These are phyloP conservation scores for Meriones psammophilus DNA, from an alignment of 2,797 vertebrate genomes.

Conservation along the genomic window DNA sequence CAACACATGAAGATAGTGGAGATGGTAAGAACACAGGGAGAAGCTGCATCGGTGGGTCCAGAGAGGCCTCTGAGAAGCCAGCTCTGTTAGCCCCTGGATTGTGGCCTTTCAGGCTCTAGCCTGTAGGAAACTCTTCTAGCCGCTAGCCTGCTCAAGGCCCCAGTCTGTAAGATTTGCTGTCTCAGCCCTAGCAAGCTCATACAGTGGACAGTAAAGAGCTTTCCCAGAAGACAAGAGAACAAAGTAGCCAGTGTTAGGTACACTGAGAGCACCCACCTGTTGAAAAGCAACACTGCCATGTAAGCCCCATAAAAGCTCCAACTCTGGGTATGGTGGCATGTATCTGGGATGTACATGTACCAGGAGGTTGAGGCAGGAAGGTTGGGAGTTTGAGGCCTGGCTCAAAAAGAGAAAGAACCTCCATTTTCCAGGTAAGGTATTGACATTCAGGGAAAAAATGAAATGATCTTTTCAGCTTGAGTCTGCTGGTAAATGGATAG, in stretches of 20 bases:
- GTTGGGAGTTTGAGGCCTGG: too few relatives aligned
- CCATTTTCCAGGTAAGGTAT: background rate
- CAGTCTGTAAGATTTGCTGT: background rate
- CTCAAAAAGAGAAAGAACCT: background rate
- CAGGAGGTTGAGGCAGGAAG: background rate
- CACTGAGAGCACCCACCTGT: background rate
- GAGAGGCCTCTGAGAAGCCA: background rate
- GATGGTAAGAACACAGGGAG: background rate
- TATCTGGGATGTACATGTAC: background rate
- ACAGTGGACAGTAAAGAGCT: background rate
- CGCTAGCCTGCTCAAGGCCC: background rate
- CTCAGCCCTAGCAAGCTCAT: background rate
- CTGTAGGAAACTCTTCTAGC: background rate
- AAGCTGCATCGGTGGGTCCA: background rate
- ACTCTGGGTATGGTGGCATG: too few relatives aligned
- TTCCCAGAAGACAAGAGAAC: background rate
- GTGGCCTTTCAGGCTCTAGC: background rate
- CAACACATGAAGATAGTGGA: background rate
- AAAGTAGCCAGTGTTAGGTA: too few relatives aligned
- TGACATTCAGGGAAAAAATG: background rate
- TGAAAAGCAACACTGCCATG: fast-evolving
- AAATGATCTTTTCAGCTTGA: background rate
- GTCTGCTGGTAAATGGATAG: background rate
- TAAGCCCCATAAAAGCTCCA: background rate
- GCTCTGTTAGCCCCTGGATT: background rate